phyloP scores from a whole-genome alignment of 2,113 vertebrate species.

The Varanus komodoensis region DNA sequence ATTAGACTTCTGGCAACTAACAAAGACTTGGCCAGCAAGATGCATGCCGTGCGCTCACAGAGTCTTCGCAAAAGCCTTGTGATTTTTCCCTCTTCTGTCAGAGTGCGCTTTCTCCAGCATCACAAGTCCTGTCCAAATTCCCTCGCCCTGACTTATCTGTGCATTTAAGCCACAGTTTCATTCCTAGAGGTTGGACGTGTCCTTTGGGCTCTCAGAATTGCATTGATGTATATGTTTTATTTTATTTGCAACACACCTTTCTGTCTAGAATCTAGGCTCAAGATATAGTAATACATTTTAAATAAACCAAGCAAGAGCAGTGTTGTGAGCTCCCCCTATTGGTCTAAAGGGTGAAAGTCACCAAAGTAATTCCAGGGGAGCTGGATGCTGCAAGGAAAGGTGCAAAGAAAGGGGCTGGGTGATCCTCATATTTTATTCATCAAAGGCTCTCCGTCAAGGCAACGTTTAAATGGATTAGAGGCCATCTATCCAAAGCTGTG shows the following conservation, averaged over 20 bases:
- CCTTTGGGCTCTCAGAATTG: too few relatives aligned
- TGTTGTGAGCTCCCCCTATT: constrained; percentile 12
- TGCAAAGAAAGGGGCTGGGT: too few relatives aligned
- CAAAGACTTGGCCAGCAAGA: not conserved
- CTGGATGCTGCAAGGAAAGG: not conserved
- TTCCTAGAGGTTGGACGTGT: not conserved
- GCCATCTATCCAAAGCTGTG: not conserved
- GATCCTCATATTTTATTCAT: not conserved
- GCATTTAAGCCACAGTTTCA: not conserved
- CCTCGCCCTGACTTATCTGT: not conserved
- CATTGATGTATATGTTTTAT: not conserved
- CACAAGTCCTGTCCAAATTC: not conserved
- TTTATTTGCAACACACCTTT: not conserved
- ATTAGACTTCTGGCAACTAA: not conserved
- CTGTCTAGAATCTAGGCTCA: not conserved
- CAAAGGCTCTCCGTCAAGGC: too few relatives aligned
- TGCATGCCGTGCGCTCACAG: not conserved
- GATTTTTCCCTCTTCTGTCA: too few relatives aligned
- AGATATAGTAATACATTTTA: not conserved
- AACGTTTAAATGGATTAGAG: not conserved
- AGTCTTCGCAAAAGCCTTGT: not conserved
- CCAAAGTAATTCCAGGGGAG: not conserved
- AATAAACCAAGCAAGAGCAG: not conserved
- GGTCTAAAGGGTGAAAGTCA: not conserved
- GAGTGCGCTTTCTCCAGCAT: too few relatives aligned